A percentile compares a stretch with the other conserved stretches of the same genome.
Evolutionary conservation across 2,888 invertebrate genomes (phyloP).

Genomic region (Melieria crassipennis): DNA sequence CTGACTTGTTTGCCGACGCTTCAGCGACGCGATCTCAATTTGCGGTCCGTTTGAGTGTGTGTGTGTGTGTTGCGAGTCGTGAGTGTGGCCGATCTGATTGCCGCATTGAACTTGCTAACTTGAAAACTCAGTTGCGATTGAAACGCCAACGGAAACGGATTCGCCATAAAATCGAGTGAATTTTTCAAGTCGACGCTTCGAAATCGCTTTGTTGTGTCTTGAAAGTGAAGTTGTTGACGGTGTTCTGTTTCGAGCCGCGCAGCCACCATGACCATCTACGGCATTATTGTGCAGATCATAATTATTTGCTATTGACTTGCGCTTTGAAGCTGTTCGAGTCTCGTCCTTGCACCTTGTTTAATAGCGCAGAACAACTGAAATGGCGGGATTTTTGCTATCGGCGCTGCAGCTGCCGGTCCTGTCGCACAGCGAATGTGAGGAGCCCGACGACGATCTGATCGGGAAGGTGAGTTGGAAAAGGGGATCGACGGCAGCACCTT

Average conservation of each 20-base stretch:
- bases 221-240: too few species aligned
- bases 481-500: background rate
- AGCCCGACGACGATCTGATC: slow-evolving; percentile 52
- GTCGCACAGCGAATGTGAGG: slow-evolving; percentile 30
- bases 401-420: background rate
- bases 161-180: slow-evolving; percentile 7
- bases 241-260: too few species aligned
- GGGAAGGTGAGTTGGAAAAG: slow-evolving; percentile 49
- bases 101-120: slow-evolving; percentile 48
- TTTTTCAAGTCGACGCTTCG: slow-evolving; percentile 15
- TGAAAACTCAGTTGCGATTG: slow-evolving; percentile 48
- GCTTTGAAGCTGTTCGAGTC: background rate
- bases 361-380: background rate
- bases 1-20: too few species aligned
- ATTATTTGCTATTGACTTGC: slow-evolving; percentile 55
- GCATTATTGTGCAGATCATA: slow-evolving; percentile 62
- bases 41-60: background rate
- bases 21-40: too few species aligned
- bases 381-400: background rate
- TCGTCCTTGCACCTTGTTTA: too few species aligned
- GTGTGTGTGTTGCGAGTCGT: background rate
- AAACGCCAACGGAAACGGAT: slow-evolving; percentile 43
- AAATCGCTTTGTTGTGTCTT: too few species aligned
- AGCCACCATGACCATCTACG: slow-evolving; percentile 59
- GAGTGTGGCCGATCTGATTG: background rate